phyloP scores from a whole-genome alignment of 2,113 vertebrate genomes.

The Grallaria varia region DNA sequence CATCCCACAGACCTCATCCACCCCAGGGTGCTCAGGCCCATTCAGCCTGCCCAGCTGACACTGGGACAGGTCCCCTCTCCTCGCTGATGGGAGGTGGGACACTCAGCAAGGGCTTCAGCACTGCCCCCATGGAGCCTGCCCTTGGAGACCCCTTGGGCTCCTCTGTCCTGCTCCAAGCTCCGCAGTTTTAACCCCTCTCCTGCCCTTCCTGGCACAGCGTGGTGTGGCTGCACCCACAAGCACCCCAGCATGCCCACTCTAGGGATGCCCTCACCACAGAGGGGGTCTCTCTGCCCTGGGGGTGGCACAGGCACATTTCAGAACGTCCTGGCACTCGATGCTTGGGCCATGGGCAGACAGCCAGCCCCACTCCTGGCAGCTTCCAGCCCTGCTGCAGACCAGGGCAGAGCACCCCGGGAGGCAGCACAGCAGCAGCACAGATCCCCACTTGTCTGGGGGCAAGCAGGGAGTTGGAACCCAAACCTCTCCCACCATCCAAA shows the following conservation, averaged over 20 bases:
- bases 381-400: background rate
- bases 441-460: background rate
- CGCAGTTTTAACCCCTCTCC: background rate
- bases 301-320: background rate
- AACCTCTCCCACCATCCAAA: background rate
- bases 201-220: background rate
- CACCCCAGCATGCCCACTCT: background rate
- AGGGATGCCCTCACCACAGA: rapidly evolving
- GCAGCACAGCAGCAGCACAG: rapidly evolving
- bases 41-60: background rate
- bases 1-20: background rate
- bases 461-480: background rate
- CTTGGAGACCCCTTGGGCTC: background rate
- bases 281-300: background rate
- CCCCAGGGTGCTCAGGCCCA: background rate
- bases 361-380: background rate
- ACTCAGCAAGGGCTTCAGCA: background rate
- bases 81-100: background rate
- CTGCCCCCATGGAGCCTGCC: rapidly evolving
- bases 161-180: background rate
- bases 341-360: background rate
- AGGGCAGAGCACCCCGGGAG: background rate
- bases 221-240: background rate
- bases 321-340: rapidly evolving
- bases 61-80: background rate